Evolutionary conservation across 2,113 vertebrate species (phyloP).

Genomic region (Ophthalmolycus amberensis): DNA sequence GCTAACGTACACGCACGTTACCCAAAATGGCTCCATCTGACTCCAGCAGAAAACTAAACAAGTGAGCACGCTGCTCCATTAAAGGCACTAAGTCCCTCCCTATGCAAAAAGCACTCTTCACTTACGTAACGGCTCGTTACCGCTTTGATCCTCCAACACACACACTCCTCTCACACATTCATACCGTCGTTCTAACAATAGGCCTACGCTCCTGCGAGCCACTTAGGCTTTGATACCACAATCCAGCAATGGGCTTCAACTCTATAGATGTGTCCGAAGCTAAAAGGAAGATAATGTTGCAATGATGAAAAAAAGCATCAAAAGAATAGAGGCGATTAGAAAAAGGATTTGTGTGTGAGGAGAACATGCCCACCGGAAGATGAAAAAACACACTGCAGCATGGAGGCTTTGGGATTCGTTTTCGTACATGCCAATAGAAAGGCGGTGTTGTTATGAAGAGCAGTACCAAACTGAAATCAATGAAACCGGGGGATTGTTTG

Average conservation of each 20-base stretch:
- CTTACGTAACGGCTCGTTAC: conserved; percentile 77
- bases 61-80: conserved; percentile 52
- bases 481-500: conserved; percentile 25
- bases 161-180: conserved; percentile 70
- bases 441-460: conserved; percentile 23
- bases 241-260: conserved; percentile 38
- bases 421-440: conserved; percentile 29
- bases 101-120: conserved; percentile 65
- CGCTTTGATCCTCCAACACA: conserved; percentile 78
- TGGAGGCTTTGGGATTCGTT: conserved; percentile 42
- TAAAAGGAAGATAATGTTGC: background rate
- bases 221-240: conserved; percentile 62
- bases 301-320: conserved; percentile 2
- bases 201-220: conserved; percentile 51
- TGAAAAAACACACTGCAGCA: conserved; percentile 24
- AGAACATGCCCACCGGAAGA: conserved; percentile 21
- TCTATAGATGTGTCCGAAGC: background rate
- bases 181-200: conserved; percentile 69
- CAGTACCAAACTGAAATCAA: conserved; percentile 44
- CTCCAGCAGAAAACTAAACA: conserved; percentile 55
- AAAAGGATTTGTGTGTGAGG: background rate
- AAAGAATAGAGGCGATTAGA: conserved; percentile 17
- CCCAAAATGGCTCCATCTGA: conserved; percentile 47
- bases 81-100: conserved; percentile 56
- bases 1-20: background rate